Percentiles rank a stretch among this genome's conserved stretches.
Evolutionary conservation across 2,113 vertebrate genomes (phyloP).

Genomic region (Perca flavescens): DNA sequence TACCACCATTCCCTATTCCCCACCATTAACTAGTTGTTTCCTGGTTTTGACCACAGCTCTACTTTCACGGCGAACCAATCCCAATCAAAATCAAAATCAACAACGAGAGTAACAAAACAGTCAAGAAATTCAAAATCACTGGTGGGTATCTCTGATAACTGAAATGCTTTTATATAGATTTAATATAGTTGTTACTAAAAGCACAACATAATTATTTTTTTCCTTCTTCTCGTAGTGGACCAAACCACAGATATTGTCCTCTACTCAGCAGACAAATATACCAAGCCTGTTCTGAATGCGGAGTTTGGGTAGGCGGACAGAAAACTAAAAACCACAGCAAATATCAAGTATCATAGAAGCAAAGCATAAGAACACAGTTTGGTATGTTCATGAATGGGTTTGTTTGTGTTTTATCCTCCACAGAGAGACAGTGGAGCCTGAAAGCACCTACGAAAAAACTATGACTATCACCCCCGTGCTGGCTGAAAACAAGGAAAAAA

Average conservation of each 20-base stretch:
- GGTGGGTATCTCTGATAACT: slow-evolving; percentile 76
- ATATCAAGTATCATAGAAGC: background rate
- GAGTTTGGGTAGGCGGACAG: slow-evolving; percentile 87
- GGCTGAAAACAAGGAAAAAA: slow-evolving; percentile 87
- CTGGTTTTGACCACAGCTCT: slow-evolving; percentile 82
- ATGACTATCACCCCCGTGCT: slow-evolving; percentile 85
- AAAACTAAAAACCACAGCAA: background rate
- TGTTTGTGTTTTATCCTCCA: slow-evolving; percentile 18
- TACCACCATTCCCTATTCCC: background rate
- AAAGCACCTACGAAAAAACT: slow-evolving; percentile 84
- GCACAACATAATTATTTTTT: background rate
- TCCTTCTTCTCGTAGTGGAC: slow-evolving; percentile 84
- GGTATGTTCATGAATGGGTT: background rate
- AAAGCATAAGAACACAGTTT: background rate
- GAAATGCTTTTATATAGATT: background rate
- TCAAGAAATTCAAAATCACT: slow-evolving; percentile 90
- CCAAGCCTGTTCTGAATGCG: slow-evolving; percentile 85
- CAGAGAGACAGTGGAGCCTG: slow-evolving; percentile 89
- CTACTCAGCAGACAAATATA: slow-evolving; percentile 94
- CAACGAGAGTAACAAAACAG: slow-evolving; percentile 91
- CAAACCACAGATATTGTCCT: slow-evolving; percentile 93
- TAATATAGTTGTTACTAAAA: background rate
- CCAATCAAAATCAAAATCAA: slow-evolving; percentile 89
- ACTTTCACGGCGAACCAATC: slow-evolving; percentile 89
- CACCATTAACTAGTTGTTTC: slow-evolving; percentile 1